Base-by-base conservation (phyloP, 2,113 vertebrate species). In the Butorides virescens region DNA sequence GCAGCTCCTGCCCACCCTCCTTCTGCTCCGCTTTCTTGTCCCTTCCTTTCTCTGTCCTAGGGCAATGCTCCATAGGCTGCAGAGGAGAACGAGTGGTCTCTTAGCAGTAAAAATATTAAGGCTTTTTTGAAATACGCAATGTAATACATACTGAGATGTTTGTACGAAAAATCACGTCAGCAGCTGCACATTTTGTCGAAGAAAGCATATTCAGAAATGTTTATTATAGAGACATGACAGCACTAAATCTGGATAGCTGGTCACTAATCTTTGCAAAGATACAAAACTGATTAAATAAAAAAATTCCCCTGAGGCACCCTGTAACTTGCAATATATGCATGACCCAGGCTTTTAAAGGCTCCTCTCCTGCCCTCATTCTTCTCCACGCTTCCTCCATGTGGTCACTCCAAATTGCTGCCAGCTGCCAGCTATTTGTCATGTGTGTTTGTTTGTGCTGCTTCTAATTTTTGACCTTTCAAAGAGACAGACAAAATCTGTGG, bases 361-460 rank as follows among this genome's bases (percentile, higher is more conserved):
- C 14, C 71, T 68, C 39, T 92, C 52, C 56, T 78, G 79, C 71
- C 78, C 84, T 89, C 44, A 22, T 17, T 94, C 42, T 75, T 93
- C 44, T 70, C 75, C 79, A 58, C 91, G 39, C 49, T 92, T 96
- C 90, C 81, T 93, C 91, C 52, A 29, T 95, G 93, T 95, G 97
- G 94, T 90, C 95, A 95, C 90, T 96, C 79, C 67, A 67, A 23
- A 94, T 88, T 88, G 81, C 77, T 95, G 96, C 96, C 95, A 96
- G 95, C 96, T 97, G 97, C 88, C 90, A 44, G 42, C 62, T 89
- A 0, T 94, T 87, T 32, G 22, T 95, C 73, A 56, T 37, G 36
- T 63, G 59, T 84, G 83, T 72, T 30, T 93, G 90, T 53, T 36
- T 95, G 91, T 86, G 92, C 76, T 91, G 77, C 88, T 78, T 79